Conservation (phyloP, 2,888 invertebrate genomes). For the Drosophila yooni region DNA sequence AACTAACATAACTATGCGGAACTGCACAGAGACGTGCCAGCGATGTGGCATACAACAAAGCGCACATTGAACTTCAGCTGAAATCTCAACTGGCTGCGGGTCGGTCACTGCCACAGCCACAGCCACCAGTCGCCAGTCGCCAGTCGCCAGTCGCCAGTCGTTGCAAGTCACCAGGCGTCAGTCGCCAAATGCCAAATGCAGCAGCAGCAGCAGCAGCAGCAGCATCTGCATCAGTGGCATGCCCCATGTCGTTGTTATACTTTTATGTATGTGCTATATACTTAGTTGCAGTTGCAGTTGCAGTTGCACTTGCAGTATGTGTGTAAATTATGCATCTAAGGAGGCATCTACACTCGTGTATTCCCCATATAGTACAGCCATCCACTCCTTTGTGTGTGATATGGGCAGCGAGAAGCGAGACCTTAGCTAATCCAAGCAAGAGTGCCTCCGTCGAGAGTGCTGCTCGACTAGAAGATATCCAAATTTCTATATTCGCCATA, state of each 20-base stretch:
- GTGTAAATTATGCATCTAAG: constrained; percentile 28
- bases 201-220: constrained; percentile 16
- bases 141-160: not conserved
- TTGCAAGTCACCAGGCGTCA: constrained; percentile 25
- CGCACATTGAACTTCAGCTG: constrained; percentile 67
- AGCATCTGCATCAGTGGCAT: constrained; percentile 9
- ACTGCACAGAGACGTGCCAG: constrained; percentile 42
- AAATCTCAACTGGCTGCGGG: constrained; percentile 64
- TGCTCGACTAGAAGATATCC: not conserved
- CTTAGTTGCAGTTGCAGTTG: constrained; percentile 16
- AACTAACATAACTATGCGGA: constrained; percentile 59
- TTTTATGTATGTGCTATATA: constrained; percentile 17
- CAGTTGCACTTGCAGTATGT: not conserved
- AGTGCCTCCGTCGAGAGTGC: not conserved
- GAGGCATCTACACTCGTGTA: not conserved
- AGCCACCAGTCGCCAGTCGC: not conserved
- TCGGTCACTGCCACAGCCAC: constrained; percentile 63
- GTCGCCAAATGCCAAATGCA: constrained; percentile 61
- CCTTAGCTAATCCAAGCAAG: constrained; percentile 1
- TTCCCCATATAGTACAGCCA: not conserved
- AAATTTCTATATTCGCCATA: not conserved
- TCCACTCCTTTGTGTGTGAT: constrained; percentile 18
- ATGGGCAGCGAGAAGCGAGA: constrained; percentile 17
- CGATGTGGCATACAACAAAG: constrained; percentile 48
- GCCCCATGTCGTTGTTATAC: constrained; percentile 25